Evolutionary conservation across 2,888 invertebrate species (phyloP), one percentile per base, ranked within the genome.

Genomic region (Byasa hedistus): DNA sequence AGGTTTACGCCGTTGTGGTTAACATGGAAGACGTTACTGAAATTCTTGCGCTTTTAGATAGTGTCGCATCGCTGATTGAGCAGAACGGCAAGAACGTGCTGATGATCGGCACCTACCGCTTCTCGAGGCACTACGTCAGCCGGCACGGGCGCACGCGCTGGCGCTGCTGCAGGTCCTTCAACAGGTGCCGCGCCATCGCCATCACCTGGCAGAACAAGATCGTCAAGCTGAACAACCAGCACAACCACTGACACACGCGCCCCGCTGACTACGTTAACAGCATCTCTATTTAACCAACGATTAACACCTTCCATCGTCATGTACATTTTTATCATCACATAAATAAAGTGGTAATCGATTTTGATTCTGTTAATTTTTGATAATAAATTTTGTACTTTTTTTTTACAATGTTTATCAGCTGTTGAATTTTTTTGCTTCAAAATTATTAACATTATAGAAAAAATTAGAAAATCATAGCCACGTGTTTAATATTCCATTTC

Each of bases 151-250:
- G 83, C 21, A 84, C 79, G 0, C 73, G 89, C 0, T 90, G 89
- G 89, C 73, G 89, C 0, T 90, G 89, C 74, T 83, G 82, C 73
- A 86, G 82, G 69, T 81, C 85, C 4, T 72, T 70, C 74, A 81
- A 76, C 68, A 84, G 81, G 48, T 89, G 89, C 69, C 76, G 81
- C 1, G 89, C 89, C 22, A 89, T 86, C 61, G 89, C 83, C 60
- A 85, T 88, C 72, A 90, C 89, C 0, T 71, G 76, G 21, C 82
- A 78, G 15, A 78, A 80, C 67, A 71, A 71, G 15, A 84, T 89
- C 44, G 76, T 85, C 52, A 89, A 89, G 66, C 81, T 88, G 2
- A 89, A 84, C 52, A 79, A 88, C 66, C 66, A 73, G n/a, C 89
- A 89, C 68, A 89, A 88, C 65, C 89, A 88, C 71, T 72, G 61